Conservation (phyloP, 2,888 invertebrate genomes). For the Sarcophaga carnaria region DNA sequence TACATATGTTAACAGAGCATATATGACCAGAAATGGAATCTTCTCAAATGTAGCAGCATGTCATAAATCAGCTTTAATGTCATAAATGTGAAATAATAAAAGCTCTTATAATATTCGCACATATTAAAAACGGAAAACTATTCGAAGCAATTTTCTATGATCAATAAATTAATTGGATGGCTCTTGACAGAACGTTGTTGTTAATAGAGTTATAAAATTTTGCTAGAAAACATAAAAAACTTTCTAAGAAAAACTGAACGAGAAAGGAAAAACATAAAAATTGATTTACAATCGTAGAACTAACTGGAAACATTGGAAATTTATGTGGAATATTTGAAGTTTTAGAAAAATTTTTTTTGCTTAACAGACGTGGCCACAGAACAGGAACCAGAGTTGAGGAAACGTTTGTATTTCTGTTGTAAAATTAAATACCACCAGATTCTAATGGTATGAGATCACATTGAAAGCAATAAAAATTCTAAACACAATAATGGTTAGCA, state of each 20-base stretch:
- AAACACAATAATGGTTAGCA: not conserved
- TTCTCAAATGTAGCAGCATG: no score
- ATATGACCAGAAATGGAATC: no score
- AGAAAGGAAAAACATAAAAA: slow-evolving; percentile 33
- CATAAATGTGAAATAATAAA: no score
- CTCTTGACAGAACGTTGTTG: not conserved
- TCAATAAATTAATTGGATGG: no score
- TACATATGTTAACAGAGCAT: no score
- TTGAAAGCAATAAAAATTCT: not conserved
- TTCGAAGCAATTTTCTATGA: no score
- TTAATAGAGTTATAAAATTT: not conserved
- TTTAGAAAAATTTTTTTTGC: not conserved
- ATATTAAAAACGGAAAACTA: no score
- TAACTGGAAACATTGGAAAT: slow-evolving; percentile 22
- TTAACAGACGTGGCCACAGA: not conserved
- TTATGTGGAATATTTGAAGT: slow-evolving; percentile 26
- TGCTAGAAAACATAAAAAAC: not conserved
- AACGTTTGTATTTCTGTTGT: not conserved
- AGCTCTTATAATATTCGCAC: no score
- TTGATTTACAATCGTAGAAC: slow-evolving; percentile 33
- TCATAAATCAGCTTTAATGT: no score
- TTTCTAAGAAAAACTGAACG: no score
- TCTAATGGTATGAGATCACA: not conserved
- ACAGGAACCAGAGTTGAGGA: not conserved
- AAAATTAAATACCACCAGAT: not conserved